Evolutionary conservation across 1,140 invertebrate species (phyloP).

Genomic region (Chymomyza costata): DNA sequence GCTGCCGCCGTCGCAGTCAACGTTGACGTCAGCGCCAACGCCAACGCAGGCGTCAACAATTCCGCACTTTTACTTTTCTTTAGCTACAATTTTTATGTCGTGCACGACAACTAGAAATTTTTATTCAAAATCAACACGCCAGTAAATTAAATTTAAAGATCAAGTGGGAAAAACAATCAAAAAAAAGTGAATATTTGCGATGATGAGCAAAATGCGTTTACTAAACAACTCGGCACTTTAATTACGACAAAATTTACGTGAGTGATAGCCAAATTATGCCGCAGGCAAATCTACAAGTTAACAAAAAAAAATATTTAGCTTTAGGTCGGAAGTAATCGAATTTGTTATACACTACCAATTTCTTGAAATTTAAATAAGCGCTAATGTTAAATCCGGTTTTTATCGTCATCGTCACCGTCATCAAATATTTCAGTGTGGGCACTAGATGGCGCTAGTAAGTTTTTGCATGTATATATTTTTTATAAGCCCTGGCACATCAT

Average conservation of each 20-base stretch:
- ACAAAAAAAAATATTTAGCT: too few relatives aligned
- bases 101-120: conserved; percentile 22
- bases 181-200: too few relatives aligned
- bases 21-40: neutral
- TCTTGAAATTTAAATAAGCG: too few relatives aligned
- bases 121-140: conserved; percentile 36
- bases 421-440: too few relatives aligned
- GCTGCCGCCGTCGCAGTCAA: too few relatives aligned
- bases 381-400: too few relatives aligned
- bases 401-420: too few relatives aligned
- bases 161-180: conserved; percentile 39
- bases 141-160: conserved; percentile 47
- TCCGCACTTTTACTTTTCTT: conserved; percentile 54
- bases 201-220: conserved; percentile 41
- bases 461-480: too few relatives aligned
- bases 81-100: conserved; percentile 5
- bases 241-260: conserved; percentile 58
- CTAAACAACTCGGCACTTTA: conserved; percentile 42
- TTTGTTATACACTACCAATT: too few relatives aligned
- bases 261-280: conserved; percentile 60
- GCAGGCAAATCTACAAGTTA: conserved; percentile 31
- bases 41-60: conserved; percentile 6
- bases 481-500: too few relatives aligned
- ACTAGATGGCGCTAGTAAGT: too few relatives aligned
- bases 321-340: too few relatives aligned